phyloP scores from a whole-genome alignment of 2,888 invertebrate species.

The Poecilobothrus nobilitatus region DNA sequence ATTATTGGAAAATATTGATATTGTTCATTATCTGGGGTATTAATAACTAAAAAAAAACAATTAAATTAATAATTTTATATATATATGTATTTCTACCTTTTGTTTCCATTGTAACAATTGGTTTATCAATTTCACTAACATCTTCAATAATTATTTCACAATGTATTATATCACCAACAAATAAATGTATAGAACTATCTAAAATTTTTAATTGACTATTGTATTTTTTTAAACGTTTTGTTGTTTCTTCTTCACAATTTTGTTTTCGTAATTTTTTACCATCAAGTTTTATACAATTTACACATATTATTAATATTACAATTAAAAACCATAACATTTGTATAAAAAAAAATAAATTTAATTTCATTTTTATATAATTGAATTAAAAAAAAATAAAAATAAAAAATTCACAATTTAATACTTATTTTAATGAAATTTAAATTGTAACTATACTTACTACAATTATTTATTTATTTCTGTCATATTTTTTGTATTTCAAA shows the following conservation, averaged over 20 bases:
- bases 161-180: conserved; percentile 7
- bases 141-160: conserved; percentile 2
- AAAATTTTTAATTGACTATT: conserved; percentile 1
- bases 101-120: neutral
- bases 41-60: neutral
- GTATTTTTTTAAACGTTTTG: neutral
- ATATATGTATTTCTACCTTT: neutral
- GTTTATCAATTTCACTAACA: neutral
- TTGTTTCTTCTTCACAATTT: neutral
- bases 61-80: neutral
- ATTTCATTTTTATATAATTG: neutral
- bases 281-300: neutral
- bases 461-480: neutral
- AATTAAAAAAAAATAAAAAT: no score
- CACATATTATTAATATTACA: neutral
- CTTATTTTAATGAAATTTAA: neutral
- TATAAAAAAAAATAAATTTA: neutral
- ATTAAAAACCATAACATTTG: neutral
- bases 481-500: no score
- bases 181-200: neutral
- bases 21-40: neutral
- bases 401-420: no score
- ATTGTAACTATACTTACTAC: neutral
- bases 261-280: neutral
- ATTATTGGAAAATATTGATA: conserved; percentile 8